These are phyloP conservation scores for Melanostigma gelatinosum DNA, from an alignment of 2,113 vertebrate genomes.

Conservation along the genomic window DNA sequence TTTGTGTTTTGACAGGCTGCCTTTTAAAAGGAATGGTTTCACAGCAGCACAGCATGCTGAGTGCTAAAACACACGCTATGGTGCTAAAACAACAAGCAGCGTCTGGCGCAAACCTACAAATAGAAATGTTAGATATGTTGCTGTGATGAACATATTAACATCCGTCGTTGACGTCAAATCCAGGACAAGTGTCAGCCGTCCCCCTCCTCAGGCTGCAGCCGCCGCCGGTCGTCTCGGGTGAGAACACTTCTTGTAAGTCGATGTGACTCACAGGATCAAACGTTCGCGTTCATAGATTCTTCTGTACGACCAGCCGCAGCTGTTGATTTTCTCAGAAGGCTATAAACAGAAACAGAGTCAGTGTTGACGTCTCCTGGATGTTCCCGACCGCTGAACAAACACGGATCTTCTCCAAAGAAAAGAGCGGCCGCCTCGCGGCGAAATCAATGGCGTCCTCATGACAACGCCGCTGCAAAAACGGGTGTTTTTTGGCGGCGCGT, in stretches of 20 bases:
- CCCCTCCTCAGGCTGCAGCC: too few species aligned
- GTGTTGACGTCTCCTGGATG: neutral
- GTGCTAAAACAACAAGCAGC: too few species aligned
- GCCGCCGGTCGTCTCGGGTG: too few species aligned
- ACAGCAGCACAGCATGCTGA: too few species aligned
- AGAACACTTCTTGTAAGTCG: neutral
- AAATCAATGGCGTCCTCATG: conserved; percentile 24
- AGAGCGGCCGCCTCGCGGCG: neutral
- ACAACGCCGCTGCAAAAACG: conserved; percentile 6
- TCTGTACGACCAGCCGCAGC: neutral
- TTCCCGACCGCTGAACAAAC: neutral
- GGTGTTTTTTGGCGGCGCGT: neutral
- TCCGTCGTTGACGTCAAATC: too few species aligned
- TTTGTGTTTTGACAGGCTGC: too few species aligned
- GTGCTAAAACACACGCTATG: too few species aligned
- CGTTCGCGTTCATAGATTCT: neutral
- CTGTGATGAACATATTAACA: too few species aligned
- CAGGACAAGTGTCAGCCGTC: too few species aligned
- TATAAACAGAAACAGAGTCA: neutral
- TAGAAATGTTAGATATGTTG: too few species aligned
- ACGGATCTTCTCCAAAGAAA: neutral
- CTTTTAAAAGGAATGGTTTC: too few species aligned
- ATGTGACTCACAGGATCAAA: neutral
- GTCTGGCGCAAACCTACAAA: too few species aligned
- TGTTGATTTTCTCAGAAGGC: neutral